Base-by-base conservation (phyloP, 2,888 invertebrate species). In the Lithophane leautieri region DNA sequence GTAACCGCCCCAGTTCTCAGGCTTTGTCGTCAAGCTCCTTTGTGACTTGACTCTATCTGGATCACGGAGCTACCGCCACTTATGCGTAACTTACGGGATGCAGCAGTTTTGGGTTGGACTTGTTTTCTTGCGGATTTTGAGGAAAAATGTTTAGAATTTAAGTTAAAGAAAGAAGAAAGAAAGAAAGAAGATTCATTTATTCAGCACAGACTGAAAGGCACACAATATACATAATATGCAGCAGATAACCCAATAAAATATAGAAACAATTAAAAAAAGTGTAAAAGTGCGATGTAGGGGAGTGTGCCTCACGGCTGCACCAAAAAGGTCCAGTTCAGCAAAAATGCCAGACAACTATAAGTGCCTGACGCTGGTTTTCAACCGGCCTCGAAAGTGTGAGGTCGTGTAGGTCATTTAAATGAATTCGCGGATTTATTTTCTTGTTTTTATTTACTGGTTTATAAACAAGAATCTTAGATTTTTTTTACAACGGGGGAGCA, bases 1-100 rank as follows among this genome's bases (percentile, higher is more conserved):
- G 92, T 92, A 89, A 89, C 90, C 90, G 94, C 88, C 92, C 93
- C 80, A 93, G 92, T 93, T 93, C 93, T 90, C 93, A 94, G 87
- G 91, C 92, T 88, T 90, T 91, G 92, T 92, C 90, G 89, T 83
- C 78, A 79, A 83, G 87, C 81, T 84, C 86, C 90, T 92, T 91
- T 92, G 91, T 90, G 88, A 88, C 87, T 90, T 86, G 89, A 86
- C 88, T 88, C 79, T 91, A 92, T 93, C 91, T 93, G 90, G 90
- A 91, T 91, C 90, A 92, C 86, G 88, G 78, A 84, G 88, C 87
- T 89, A 88, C 89, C 70, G 80, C 73, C 88, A 88, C 77, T 85
- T 86, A 79, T 68, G 86, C 79, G 76, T 78, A 82, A 88, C 65
- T 79, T 86, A 68, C 69, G 54, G 72, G 79, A 78, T 69, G 73